Evolutionary conservation across 2,797 vertebrate species (phyloP), one percentile per base, ranked within the genome.

Genomic region (Coregonus ussuriensis): DNA sequence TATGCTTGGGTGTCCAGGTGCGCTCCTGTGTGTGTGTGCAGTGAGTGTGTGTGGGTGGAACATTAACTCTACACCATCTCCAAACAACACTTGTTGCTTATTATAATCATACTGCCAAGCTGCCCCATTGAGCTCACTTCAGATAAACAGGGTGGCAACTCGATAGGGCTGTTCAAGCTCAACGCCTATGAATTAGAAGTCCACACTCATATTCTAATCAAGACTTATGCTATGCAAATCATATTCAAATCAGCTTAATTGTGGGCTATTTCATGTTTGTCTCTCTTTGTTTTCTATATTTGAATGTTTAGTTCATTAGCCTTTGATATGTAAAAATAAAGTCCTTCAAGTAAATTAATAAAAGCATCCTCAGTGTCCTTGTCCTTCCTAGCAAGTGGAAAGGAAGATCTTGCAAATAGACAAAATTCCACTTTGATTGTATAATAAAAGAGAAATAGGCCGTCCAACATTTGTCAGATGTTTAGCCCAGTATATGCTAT

Each of bases 271-370:
- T 47, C 9, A 76, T 73, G 70, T 76, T 82, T 74, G 74, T 73
- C 25, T 79, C 62, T 41, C 63, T 76, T 59, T 67, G 51, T 47
- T 69, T 66, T 47, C 37, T 72, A 63, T 74, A 63, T 56, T 52
- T 21, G n/a, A 41, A 78, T 82, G 74, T 78, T 78, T 82, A 25
- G 79, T 82, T 82, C 77, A 82, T 82, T 77, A 77, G 52, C 33
- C 65, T 65, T 66, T 77, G 74, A 71, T 74, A 73, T 82, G 81
- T 76, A 71, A 82, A 78, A 72, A 71, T 73, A 59, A 73, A 81
- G 71, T 69, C 69, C 75, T 77, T 54, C 51, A 35, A 81, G 71
- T 67, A 62, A 77, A 66, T 71, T 54, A 77, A 77, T 81, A 74
- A 74, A 77, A 74, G 75, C 73, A 71, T 37, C 29, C 59, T 66